Evolutionary conservation across 2,113 vertebrate species (phyloP), one percentile per base, ranked within the genome.

Genomic region (Leucopternis melanops): DNA sequence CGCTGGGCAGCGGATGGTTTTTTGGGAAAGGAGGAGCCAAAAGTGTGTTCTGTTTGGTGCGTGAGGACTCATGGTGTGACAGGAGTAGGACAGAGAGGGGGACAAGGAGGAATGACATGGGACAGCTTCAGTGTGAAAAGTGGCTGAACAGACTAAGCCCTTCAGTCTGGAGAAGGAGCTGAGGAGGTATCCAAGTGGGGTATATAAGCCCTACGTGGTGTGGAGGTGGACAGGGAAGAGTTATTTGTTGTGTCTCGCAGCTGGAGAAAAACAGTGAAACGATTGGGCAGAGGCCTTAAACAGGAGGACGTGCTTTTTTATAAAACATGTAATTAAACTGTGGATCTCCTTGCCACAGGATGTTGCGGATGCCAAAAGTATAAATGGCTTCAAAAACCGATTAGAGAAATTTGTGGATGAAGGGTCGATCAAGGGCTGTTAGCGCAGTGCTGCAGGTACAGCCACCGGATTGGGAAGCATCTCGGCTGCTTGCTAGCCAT

Each of bases 1-100:
- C 1, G 1, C 25, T 57, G 57, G 34, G 36, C 14, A 13, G 36
- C 0, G 0, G 36, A 27, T 70, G 16, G 0, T 3, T 25, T 71
- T 71, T 11, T 8, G 19, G 34, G 38, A 65, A 83, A 38, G 32
- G 23, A 62, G 22, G 16, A 65, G 23, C 6, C 19, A 65, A 31
- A 59, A 45, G 14, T 11, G 9, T 45, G 16, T 58, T 20, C 16
- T 9, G 3, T 50, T 75, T 70, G 49, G 22, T 1, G 1, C 3
- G 4, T 0, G 3, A 47, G 20, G 27, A n/a, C 57, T 77, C 0
- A 2, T 38, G 14, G 23, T 50, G 49, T 71, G 13, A 13, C 3
- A 4, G 20, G 38, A 65, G 22, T 34, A 77, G 63, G 71, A 31
- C 4, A 13, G 44, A 38, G 19, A 69, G 8, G 8, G 18, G 25